These are phyloP conservation scores for Agrochola lota DNA, from an alignment of 2,888 invertebrate species.

Conservation along the genomic window DNA sequence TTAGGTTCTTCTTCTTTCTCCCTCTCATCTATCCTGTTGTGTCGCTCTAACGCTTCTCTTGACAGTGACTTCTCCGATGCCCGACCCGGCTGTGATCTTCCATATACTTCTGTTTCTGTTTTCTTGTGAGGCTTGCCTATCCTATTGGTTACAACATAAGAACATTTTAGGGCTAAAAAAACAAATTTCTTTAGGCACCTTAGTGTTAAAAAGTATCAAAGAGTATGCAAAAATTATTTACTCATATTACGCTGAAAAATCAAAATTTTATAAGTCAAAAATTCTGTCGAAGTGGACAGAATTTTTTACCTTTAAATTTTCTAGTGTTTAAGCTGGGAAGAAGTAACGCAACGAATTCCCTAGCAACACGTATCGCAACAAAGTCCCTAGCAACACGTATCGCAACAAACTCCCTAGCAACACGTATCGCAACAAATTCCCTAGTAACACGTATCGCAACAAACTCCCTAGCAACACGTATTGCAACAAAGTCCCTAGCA, in stretches of 20 bases:
- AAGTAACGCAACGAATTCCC: background rate
- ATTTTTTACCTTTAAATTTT: too few relatives aligned
- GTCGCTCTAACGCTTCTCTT: conserved; percentile 84
- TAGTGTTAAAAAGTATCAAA: background rate
- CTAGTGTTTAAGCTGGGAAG: background rate
- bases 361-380: too few relatives aligned
- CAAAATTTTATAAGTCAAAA: too few relatives aligned
- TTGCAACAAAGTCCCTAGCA: background rate
- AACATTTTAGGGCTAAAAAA: background rate
- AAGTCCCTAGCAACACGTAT: background rate
- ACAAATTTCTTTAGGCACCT: too few relatives aligned
- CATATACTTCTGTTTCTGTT: conserved; percentile 83
- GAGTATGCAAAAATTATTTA: background rate
- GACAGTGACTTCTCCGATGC: conserved; percentile 88
- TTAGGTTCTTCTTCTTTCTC: conserved; percentile 75
- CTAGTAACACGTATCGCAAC: background rate
- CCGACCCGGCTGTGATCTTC: conserved; percentile 85
- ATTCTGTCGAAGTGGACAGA: too few relatives aligned
- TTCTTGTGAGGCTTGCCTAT: conserved; percentile 90
- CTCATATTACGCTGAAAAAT: background rate
- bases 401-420: too few relatives aligned
- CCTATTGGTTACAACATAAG: conserved; percentile 74
- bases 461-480: background rate
- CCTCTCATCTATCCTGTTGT: conserved; percentile 80
- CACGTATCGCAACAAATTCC: background rate